These are phyloP conservation scores for Oscheius sp. DNA, from an alignment of 2,888 invertebrate species.

Conservation along the genomic window DNA sequence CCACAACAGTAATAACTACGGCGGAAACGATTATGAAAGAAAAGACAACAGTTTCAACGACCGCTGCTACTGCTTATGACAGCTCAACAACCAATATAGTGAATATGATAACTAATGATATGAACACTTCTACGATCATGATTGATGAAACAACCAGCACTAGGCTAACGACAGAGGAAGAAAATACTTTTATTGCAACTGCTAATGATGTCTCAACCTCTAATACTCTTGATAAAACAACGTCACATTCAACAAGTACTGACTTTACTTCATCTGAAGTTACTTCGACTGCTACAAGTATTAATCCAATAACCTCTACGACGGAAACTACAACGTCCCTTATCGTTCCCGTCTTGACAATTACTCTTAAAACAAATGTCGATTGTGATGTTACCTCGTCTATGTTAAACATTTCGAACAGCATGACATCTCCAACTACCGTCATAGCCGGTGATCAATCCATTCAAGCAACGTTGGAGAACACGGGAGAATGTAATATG, in stretches of 20 bases:
- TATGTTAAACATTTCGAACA: neutral
- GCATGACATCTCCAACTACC: neutral
- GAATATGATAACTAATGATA: neutral
- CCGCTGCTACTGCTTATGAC: neutral
- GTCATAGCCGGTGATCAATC: neutral
- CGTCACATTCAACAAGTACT: neutral
- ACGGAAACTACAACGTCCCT: neutral
- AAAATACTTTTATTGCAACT: too few relatives aligned
- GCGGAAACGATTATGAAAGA: neutral
- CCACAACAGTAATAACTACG: neutral
- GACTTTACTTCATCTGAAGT: neutral
- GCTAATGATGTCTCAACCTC: neutral
- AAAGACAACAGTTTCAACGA: neutral
- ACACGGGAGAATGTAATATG: neutral
- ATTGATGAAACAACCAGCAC: too few relatives aligned
- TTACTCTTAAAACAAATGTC: neutral
- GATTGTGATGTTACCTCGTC: conserved; percentile 1
- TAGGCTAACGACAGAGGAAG: too few relatives aligned
- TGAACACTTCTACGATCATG: neutral
- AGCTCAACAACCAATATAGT: neutral
- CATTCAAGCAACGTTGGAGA: neutral
- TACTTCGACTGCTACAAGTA: neutral
- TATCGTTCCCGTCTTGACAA: neutral
- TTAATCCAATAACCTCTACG: neutral
- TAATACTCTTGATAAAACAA: neutral